These are phyloP conservation scores for Hydrozoanthus tunicans DNA, from an alignment of 64 coral and sea anemone genomes.

Conservation along the genomic window DNA sequence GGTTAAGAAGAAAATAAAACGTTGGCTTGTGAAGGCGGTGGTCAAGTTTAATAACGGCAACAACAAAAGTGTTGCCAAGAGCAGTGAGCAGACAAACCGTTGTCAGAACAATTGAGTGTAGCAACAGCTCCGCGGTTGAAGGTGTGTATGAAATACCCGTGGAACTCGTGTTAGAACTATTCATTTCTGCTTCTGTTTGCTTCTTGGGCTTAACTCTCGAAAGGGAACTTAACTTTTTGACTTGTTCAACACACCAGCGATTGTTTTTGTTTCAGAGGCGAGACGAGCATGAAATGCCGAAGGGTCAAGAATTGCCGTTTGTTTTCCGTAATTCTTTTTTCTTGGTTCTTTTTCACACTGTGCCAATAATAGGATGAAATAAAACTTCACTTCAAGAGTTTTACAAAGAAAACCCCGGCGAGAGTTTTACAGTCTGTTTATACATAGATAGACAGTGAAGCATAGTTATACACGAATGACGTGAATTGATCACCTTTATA, in stretches of 20 bases:
- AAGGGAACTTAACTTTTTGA: neutral
- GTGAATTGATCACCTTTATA: too few relatives aligned
- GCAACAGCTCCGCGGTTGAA: neutral
- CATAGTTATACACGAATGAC: too few relatives aligned
- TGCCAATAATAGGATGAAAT: too few relatives aligned
- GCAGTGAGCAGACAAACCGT: neutral
- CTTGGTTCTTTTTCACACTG: too few relatives aligned
- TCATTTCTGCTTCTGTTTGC: neutral
- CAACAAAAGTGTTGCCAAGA: slow-evolving; percentile 30
- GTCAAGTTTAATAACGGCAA: slow-evolving; percentile 11
- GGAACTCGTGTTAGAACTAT: neutral
- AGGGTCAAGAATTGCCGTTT: too few relatives aligned
- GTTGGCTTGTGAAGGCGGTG: slow-evolving; percentile 45
- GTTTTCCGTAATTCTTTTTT: too few relatives aligned
- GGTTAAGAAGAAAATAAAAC: slow-evolving; percentile 32
- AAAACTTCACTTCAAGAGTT: too few relatives aligned
- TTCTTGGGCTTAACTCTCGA: neutral
- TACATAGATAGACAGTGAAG: too few relatives aligned
- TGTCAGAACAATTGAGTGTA: neutral
- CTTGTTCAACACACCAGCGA: neutral
- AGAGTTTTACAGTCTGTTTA: too few relatives aligned
- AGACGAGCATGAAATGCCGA: too few relatives aligned
- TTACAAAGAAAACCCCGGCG: too few relatives aligned
- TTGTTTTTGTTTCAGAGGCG: too few relatives aligned
- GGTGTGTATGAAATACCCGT: neutral